Evolutionary conservation across 2,888 invertebrate species (phyloP).

Genomic region (Anaspis maculata): DNA sequence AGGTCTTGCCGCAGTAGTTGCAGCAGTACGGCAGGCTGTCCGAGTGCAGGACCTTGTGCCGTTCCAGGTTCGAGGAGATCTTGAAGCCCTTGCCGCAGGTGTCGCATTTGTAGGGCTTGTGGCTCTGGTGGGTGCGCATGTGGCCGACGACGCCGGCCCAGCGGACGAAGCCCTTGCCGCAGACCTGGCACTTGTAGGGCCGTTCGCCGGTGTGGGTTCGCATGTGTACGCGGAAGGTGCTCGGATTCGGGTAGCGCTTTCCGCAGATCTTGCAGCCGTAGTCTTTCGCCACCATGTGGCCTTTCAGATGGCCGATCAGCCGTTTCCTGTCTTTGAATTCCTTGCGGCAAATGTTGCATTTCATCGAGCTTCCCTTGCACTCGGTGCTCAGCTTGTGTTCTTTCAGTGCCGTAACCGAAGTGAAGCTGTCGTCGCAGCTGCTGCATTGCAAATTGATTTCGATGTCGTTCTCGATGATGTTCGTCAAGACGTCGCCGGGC

Average conservation of each 20-base stretch:
- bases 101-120: constrained; percentile 34
- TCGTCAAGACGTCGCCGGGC: constrained; percentile 15
- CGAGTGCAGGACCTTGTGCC: constrained; percentile 36
- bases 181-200: constrained; percentile 37
- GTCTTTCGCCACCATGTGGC: constrained; percentile 36
- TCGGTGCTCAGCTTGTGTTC: constrained; percentile 25
- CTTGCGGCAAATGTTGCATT: constrained; percentile 37
- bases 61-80: constrained; percentile 34
- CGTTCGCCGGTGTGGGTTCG: constrained; percentile 49
- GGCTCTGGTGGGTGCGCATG: constrained; percentile 34
- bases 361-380: constrained; percentile 25
- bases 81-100: constrained; percentile 37
- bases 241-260: constrained; percentile 38
- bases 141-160: constrained; percentile 38
- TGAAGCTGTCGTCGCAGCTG: constrained; percentile 29
- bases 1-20: constrained; percentile 36
- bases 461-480: constrained; percentile 20
- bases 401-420: constrained; percentile 24
- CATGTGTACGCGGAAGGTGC: constrained; percentile 49
- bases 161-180: constrained; percentile 36
- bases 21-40: constrained; percentile 34
- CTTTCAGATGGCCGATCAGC: constrained; percentile 35
- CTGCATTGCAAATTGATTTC: constrained; percentile 27
- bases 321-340: constrained; percentile 33
- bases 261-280: constrained; percentile 39